These are phyloP conservation scores for Sminthurides bifidus DNA, from an alignment of 1,140 invertebrate species.

Conservation along the genomic window DNA sequence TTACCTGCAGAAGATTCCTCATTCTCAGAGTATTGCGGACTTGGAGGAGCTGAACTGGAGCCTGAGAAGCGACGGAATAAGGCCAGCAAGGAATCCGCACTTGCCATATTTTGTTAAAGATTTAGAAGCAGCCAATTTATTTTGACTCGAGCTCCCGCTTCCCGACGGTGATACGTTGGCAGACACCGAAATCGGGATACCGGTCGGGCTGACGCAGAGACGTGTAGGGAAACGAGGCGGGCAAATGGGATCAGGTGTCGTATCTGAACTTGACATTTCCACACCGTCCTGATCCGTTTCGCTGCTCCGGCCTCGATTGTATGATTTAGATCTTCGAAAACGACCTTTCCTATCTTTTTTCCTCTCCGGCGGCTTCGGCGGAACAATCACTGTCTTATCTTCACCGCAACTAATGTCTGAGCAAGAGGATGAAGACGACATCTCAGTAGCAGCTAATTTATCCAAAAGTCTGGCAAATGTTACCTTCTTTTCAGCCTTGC, in stretches of 20 bases:
- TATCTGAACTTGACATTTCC: slow-evolving; percentile 40
- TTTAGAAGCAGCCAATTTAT: slow-evolving; percentile 32
- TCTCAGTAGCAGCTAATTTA: slow-evolving; percentile 54
- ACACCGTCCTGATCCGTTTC: slow-evolving; percentile 31
- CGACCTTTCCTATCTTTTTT: slow-evolving; percentile 30
- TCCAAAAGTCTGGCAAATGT: slow-evolving; percentile 58
- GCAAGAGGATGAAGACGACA: slow-evolving; percentile 39
- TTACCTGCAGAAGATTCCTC: slow-evolving; percentile 33
- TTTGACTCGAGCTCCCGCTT: slow-evolving; percentile 9
- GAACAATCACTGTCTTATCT: slow-evolving; percentile 14
- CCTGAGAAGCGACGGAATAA: slow-evolving; percentile 47
- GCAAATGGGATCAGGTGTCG: slow-evolving; percentile 50
- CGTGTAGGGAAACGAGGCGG: slow-evolving; percentile 25
- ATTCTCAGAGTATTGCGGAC: slow-evolving; percentile 42
- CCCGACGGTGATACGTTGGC: slow-evolving; percentile 18
- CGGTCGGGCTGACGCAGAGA: slow-evolving; percentile 28
- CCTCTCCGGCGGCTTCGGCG: slow-evolving; percentile 6
- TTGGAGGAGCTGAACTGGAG: slow-evolving; percentile 36
- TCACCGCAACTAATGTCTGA: slow-evolving; percentile 36
- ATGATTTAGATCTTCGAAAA: slow-evolving; percentile 34
- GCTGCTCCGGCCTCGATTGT: slow-evolving; percentile 47
- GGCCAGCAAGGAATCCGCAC: slow-evolving; percentile 59
- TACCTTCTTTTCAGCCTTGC: slow-evolving; percentile 59
- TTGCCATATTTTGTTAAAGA: slow-evolving; percentile 46
- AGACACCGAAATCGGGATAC: background rate